These are phyloP conservation scores for Escarpia spicata DNA, from an alignment of 2,888 invertebrate genomes.

Conservation along the genomic window DNA sequence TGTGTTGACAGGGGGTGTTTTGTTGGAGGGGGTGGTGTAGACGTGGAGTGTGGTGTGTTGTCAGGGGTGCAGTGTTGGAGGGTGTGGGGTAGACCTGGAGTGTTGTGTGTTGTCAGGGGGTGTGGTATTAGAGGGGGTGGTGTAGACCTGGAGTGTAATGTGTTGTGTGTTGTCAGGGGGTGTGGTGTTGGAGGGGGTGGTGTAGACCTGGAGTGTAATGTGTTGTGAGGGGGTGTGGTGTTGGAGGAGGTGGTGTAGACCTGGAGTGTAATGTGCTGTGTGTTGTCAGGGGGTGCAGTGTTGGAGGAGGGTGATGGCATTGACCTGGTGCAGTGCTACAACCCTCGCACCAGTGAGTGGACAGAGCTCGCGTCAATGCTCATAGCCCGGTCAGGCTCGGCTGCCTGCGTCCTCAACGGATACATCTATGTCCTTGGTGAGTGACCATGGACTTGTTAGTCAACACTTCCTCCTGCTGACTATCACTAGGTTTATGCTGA, in stretches of 20 bases:
- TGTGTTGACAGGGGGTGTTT: constrained; percentile 46
- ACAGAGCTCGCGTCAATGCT: constrained; percentile 67
- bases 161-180: too few relatives aligned
- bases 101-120: constrained; percentile 46
- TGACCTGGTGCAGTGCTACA: constrained; percentile 66
- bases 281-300: constrained; percentile 66
- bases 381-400: constrained; percentile 68
- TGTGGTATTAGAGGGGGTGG: too few relatives aligned
- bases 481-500: too few relatives aligned
- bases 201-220: too few relatives aligned
- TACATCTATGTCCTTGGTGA: constrained; percentile 68
- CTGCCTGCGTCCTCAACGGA: constrained; percentile 67
- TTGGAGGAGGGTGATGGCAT: constrained; percentile 69
- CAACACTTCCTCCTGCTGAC: too few relatives aligned
- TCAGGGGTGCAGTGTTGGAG: constrained; percentile 68
- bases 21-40: too few relatives aligned
- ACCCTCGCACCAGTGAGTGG: constrained; percentile 67
- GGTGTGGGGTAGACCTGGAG: constrained; percentile 67
- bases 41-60: constrained; percentile 14
- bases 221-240: too few relatives aligned
- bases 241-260: too few relatives aligned
- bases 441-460: constrained; percentile 25
- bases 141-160: too few relatives aligned
- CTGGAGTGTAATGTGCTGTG: not conserved
- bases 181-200: too few relatives aligned